A percentile compares a stretch with the other conserved stretches of the same genome.
Conservation (phyloP, 2,113 vertebrate genomes). For the Panthera tigris region DNA sequence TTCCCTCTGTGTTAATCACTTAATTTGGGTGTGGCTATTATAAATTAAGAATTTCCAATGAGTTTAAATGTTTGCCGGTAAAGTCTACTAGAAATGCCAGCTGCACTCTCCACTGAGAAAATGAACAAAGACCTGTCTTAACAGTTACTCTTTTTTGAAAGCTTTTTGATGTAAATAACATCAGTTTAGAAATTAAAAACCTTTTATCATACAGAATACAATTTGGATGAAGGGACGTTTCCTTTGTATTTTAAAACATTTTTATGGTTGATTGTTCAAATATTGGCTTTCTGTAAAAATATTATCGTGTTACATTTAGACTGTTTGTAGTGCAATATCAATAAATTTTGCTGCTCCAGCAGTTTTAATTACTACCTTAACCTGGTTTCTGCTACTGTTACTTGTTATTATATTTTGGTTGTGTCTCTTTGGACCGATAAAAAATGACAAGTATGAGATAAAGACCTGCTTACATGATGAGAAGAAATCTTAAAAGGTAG, state of each 20-base stretch:
- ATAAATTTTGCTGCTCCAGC: conserved; percentile 57
- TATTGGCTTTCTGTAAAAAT: conserved; percentile 76
- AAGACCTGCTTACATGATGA: neutral
- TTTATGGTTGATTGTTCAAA: conserved; percentile 67
- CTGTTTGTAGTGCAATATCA: conserved; percentile 53
- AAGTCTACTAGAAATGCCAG: conserved; percentile 27
- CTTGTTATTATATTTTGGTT: neutral
- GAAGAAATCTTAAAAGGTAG: conserved; percentile 38
- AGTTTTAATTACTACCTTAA: conserved; percentile 46
- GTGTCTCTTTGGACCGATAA: conserved; percentile 18
- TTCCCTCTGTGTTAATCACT: neutral
- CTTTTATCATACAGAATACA: conserved; percentile 28
- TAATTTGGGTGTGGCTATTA: neutral
- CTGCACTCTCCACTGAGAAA: conserved; percentile 22
- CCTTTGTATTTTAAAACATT: conserved; percentile 56
- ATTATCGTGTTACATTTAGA: conserved; percentile 59
- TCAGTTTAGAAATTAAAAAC: conserved; percentile 64
- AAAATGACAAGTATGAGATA: conserved; percentile 28
- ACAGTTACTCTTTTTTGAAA: conserved; percentile 23
- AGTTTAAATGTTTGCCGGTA: conserved; percentile 13
- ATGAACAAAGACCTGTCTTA: conserved; percentile 50
- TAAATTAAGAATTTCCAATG: conserved; percentile 24
- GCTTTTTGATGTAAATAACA: conserved; percentile 47
- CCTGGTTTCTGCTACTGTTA: conserved; percentile 22
- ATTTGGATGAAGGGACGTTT: conserved; percentile 25